Base-by-base conservation (phyloP, 2,797 vertebrate species). In the Botia kubotai region DNA sequence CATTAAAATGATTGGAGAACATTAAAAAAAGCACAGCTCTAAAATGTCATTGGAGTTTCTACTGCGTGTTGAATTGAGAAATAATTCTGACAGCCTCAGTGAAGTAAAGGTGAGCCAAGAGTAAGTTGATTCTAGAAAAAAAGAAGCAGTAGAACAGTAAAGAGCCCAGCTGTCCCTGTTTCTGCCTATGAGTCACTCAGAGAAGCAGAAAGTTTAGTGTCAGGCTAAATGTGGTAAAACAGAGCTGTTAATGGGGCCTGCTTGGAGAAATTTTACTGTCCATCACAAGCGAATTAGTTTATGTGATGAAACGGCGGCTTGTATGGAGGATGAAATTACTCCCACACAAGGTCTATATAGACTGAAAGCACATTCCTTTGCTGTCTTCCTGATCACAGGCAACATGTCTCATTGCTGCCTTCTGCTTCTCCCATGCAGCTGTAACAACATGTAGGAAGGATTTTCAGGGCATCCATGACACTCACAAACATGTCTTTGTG, bases 191-290 rank as follows among this genome's bases (percentile, higher is more conserved):
- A 60, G 67, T 65, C 14, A 39, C 46, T 74, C 75, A 71, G 33
- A 66, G 53, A 72, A n/a, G 19, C 63, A 68, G 71, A 36, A 21
- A 19, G 60, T 75, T 84, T 84, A 83, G 72, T 63, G 53, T 75
- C 65, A 85, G 83, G 85, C 80, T 87, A 78, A 89, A 90, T 87
- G 85, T 82, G 83, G 88, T 81, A 75, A 83, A 75, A 80, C 90
- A 72, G 86, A 89, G 79, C 89, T 87, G 87, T 92, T 87, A 86
- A 89, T 86, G 80, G 87, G 85, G 83, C 88, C 90, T 84, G 77
- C 84, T 87, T 85, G 86, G 89, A 90, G 88, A 89, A 86, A 88
- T 90, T 82, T 92, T 88, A 91, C 88, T 91, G 88, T 92, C 91
- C 88, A 85, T 77, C 80, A 67, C 72, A n/a, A 21, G 16, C 16